Evolutionary conservation across 1,140 invertebrate species (phyloP).

Genomic region (Tetragnatha versicolor): DNA sequence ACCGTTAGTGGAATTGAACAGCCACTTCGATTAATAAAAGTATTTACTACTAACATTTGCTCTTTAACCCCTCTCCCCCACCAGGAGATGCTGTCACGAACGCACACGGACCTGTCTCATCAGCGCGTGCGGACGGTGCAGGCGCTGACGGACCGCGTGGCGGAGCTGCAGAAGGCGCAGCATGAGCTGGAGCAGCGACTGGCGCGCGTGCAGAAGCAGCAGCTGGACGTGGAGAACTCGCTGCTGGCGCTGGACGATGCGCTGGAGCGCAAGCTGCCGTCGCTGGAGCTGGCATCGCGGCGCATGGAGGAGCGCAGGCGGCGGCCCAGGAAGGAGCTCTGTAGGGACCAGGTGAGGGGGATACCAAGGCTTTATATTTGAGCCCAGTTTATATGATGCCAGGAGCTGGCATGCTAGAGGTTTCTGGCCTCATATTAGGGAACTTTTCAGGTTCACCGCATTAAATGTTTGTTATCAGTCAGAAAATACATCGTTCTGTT

Average conservation of each 20-base stretch:
- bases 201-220: slow-evolving; percentile 25
- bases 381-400: too few species aligned
- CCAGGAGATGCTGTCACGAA: slow-evolving; percentile 30
- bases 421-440: too few species aligned
- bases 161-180: background rate
- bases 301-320: slow-evolving; percentile 29
- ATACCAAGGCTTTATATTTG: too few species aligned
- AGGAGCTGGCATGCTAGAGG: too few species aligned
- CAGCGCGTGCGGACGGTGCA: slow-evolving; percentile 9
- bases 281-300: slow-evolving; percentile 16
- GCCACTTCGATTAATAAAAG: too few species aligned
- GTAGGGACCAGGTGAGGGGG: too few species aligned
- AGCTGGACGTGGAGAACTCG: slow-evolving; percentile 27
- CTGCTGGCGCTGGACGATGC: slow-evolving; percentile 11
- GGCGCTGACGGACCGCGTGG: slow-evolving; percentile 21
- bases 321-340: slow-evolving; percentile 22
- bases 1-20: too few species aligned
- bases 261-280: slow-evolving; percentile 7
- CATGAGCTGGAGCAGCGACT: slow-evolving; percentile 26
- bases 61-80: background rate
- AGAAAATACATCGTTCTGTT: too few species aligned
- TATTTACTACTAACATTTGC: too few species aligned
- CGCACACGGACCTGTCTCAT: background rate
- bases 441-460: too few species aligned
- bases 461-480: too few species aligned